Base-by-base conservation (phyloP, 2,113 vertebrate species). In the Myrmophylax atrothorax region DNA sequence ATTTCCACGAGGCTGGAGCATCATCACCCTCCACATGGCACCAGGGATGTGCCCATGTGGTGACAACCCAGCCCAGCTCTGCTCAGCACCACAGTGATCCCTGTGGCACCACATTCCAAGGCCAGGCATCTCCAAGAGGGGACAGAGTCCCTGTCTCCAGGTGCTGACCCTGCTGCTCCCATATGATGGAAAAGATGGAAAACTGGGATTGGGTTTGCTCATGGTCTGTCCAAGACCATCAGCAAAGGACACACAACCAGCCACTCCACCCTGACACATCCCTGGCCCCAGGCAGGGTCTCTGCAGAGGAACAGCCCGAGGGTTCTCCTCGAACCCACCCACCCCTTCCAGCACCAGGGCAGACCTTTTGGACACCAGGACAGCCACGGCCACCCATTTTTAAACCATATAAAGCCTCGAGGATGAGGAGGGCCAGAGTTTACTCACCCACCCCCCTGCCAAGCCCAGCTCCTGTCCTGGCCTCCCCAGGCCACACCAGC, bases 121-220 rank as follows among this genome's bases (percentile, higher is more conserved):
- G 4, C 26, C 52, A 7, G 53, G 76, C 9, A 19, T 37, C n/a
- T 7, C 49, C 25, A 0, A 3, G 46, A 8, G 4, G 63, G 38
- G 56, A 23, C 60, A 14, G 29, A 22, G 10, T 1, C 12, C 42
- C 74, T 2, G 2, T 0, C 50, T 17, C 23, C 56, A 6, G 9
- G 1, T 6, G 35, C 56, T 23, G 26, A 23, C 74, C 78, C 59
- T 33, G 26, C 76, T 19, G 47, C 68, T 56, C 44, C 31, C 59
- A 56, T 0, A 0, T 0, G 3, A 3, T 0, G 10, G 49, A 20
- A 42, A 81, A 18, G 4, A 3, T 0, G 11, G 46, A 24, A 50
- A 84, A 12, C 0, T 0, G 1, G 12, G 3, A 6, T 4, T 17
- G 2, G 46, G 79, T 12, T 26, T 0, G 17, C 24, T 0, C 19